Conservation (phyloP, 2,888 invertebrate genomes). For the Eristalis arbustorum region DNA sequence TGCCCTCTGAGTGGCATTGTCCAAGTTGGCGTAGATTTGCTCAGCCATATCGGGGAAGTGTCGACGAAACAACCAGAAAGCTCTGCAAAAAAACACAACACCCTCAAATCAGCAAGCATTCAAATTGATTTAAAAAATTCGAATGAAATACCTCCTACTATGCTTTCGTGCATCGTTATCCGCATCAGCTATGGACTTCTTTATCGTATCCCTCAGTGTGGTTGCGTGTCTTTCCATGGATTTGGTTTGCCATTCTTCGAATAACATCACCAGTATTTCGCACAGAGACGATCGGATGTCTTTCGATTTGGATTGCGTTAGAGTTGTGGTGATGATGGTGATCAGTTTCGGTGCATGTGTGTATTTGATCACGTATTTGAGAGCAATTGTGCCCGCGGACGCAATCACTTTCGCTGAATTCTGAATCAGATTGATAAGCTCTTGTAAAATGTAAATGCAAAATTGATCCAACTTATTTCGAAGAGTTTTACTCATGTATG, state of each 20-base stretch:
- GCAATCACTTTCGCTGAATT: constrained; percentile 98
- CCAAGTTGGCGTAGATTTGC: constrained; percentile 89
- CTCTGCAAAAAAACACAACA: constrained; percentile 82
- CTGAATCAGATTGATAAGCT: constrained; percentile 93
- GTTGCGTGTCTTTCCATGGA: constrained; percentile 90
- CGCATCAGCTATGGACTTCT: constrained; percentile 94
- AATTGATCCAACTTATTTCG: constrained; percentile 92
- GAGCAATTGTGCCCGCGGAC: constrained; percentile 91
- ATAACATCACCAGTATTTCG: constrained; percentile 90
- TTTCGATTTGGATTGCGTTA: constrained; percentile 92
- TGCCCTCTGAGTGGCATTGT: constrained; percentile 85
- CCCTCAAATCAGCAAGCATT: neutral
- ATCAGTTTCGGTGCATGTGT: constrained; percentile 90
- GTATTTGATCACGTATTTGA: constrained; percentile 92
- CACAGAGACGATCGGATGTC: constrained; percentile 90
- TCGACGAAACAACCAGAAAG: constrained; percentile 93
- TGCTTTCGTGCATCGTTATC: constrained; percentile 93
- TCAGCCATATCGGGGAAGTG: constrained; percentile 96
- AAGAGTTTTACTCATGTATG: constrained; percentile 92
- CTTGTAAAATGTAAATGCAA: constrained; percentile 90
- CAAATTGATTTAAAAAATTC: neutral
- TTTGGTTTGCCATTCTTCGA: constrained; percentile 93
- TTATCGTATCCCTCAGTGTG: constrained; percentile 90
- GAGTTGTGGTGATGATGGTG: constrained; percentile 88
- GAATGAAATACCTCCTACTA: constrained; percentile 87